Evolutionary conservation across 2,797 vertebrate genomes (phyloP).

Genomic region (Parambassis ranga): DNA sequence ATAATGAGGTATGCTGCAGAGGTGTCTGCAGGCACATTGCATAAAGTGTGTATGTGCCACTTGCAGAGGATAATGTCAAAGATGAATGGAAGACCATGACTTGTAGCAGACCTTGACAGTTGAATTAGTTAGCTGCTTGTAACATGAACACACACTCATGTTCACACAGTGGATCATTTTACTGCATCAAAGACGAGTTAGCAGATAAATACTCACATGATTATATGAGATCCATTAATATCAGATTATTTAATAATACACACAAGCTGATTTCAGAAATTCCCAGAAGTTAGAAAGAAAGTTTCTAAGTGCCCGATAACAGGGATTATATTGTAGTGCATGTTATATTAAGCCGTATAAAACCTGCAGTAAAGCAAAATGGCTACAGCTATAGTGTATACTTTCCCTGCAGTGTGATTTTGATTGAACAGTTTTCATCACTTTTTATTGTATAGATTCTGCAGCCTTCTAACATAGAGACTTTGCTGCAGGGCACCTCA

Average conservation of each 20-base stretch:
- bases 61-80: background rate
- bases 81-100: conserved; percentile 34
- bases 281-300: background rate
- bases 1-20: conserved; percentile 51
- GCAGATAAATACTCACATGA: background rate
- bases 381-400: background rate
- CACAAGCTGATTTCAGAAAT: background rate
- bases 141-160: conserved; percentile 40
- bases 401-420: background rate
- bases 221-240: background rate
- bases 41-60: background rate
- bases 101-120: conserved; percentile 60
- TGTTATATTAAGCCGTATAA: background rate
- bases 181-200: conserved; percentile 19
- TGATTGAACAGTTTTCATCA: background rate
- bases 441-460: background rate
- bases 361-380: background rate
- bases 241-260: background rate
- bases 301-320: background rate
- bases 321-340: background rate
- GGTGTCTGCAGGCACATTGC: conserved; percentile 42
- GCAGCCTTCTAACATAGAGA: background rate
- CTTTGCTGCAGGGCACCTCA: background rate
- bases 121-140: conserved; percentile 56
- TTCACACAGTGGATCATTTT: conserved; percentile 37